A percentile compares a stretch with the other conserved stretches of the same genome.
These are phyloP conservation scores for Adela reaumurella DNA, from an alignment of 2,888 invertebrate genomes.

Conservation along the genomic window DNA sequence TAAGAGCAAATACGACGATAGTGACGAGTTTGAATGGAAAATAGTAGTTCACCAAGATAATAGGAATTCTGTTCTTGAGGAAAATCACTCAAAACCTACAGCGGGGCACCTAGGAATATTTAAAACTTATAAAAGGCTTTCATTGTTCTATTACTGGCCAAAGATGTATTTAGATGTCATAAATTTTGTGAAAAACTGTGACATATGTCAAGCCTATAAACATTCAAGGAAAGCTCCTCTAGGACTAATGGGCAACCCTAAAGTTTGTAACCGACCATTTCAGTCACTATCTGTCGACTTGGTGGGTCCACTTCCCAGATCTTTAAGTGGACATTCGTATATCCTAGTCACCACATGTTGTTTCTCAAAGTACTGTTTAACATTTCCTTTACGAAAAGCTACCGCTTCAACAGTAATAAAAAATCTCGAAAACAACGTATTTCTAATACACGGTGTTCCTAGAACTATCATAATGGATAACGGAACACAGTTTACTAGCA, in stretches of 20 bases:
- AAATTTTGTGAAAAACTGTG: not conserved
- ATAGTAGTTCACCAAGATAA: not conserved
- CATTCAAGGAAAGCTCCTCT: not conserved
- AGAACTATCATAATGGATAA: conserved; percentile 15
- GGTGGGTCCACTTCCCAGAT: not conserved
- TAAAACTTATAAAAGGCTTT: not conserved
- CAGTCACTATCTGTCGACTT: not conserved
- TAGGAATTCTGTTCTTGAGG: not conserved
- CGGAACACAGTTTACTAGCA: conserved; percentile 15
- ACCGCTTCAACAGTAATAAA: not conserved
- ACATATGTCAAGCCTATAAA: not conserved
- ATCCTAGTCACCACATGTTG: conserved; percentile 13
- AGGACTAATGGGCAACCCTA: not conserved
- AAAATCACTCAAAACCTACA: not conserved
- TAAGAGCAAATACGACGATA: not conserved
- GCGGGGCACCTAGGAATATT: not conserved
- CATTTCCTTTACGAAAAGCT: conserved; percentile 12
- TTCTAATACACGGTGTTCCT: conserved; percentile 17
- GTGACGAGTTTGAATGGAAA: not conserved
- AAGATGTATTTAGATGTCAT: not conserved
- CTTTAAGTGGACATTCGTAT: conserved; percentile 1
- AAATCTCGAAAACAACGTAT: conserved; percentile 13
- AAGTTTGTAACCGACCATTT: not conserved
- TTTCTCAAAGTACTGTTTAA: conserved; percentile 13
- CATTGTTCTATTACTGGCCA: not conserved